A percentile compares a stretch with the other conserved stretches of the same genome.
phyloP scores from a whole-genome alignment of 2,113 vertebrate genomes.

The Candoia aspera region DNA sequence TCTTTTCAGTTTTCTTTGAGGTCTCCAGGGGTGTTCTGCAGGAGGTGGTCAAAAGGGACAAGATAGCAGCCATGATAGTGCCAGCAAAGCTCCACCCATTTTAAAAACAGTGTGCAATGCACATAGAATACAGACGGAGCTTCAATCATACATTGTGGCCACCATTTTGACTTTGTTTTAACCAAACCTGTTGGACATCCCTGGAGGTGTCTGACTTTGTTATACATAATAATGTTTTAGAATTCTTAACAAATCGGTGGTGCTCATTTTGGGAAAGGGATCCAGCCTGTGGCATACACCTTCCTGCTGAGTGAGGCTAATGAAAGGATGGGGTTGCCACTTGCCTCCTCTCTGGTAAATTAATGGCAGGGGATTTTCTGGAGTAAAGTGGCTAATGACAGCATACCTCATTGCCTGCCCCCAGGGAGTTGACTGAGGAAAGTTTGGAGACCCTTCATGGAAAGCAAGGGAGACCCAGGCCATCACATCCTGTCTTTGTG shows the following conservation, averaged over 20 bases:
- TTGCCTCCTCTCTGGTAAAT: too few relatives aligned
- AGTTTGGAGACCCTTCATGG: too few relatives aligned
- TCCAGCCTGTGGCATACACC: neutral
- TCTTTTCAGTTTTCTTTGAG: too few relatives aligned
- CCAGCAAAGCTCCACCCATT: neutral
- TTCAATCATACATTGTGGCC: neutral
- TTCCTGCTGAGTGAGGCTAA: neutral
- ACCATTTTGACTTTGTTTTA: neutral
- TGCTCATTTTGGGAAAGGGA: neutral
- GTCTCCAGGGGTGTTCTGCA: too few relatives aligned
- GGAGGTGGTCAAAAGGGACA: too few relatives aligned
- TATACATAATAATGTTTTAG: neutral
- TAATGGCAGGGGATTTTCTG: too few relatives aligned
- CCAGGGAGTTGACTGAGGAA: too few relatives aligned
- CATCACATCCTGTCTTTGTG: too few relatives aligned
- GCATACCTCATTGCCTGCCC: too few relatives aligned
- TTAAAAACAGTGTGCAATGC: neutral
- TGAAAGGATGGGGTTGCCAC: neutral
- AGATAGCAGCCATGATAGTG: neutral
- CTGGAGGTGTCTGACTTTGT: neutral
- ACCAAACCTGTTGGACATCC: neutral
- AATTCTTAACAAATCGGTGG: neutral
- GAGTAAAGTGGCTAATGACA: too few relatives aligned
- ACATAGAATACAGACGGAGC: neutral
- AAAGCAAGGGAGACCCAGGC: too few relatives aligned